Evolutionary conservation across 2,888 invertebrate genomes (phyloP).

Genomic region (Apodemia zela): DNA sequence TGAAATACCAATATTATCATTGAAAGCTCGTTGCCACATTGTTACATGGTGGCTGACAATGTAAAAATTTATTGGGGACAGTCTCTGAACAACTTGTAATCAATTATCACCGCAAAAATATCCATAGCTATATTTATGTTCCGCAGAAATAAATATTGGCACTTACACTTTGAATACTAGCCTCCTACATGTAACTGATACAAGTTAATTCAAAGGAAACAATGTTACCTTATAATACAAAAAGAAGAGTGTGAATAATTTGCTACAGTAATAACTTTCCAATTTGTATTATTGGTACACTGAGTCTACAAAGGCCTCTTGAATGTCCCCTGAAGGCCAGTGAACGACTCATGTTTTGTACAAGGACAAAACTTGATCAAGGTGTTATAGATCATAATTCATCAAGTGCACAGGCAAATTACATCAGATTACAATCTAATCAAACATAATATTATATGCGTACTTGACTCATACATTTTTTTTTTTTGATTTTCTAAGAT

Average conservation of each 20-base stretch:
- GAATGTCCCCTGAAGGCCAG: constrained; percentile 46
- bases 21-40: constrained; percentile 59
- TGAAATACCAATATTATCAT: constrained; percentile 49
- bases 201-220: constrained; percentile 15
- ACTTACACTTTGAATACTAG: neutral
- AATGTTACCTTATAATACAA: neutral
- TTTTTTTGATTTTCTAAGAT: constrained; percentile 58
- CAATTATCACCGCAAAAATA: constrained; percentile 2
- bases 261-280: constrained; percentile 4
- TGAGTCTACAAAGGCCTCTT: constrained; percentile 47
- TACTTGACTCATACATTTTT: constrained; percentile 57
- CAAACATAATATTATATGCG: constrained; percentile 75
- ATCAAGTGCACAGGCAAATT: constrained; percentile 73
- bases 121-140: neutral
- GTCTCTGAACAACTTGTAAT: constrained; percentile 27
- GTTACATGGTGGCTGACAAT: constrained; percentile 50
- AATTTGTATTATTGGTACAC: constrained; percentile 14
- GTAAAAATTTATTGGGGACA: constrained; percentile 37
- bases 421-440: constrained; percentile 70
- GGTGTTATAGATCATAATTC: constrained; percentile 40
- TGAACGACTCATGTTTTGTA: constrained; percentile 45
- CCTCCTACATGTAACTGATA: constrained; percentile 8
- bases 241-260: neutral
- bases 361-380: constrained; percentile 42
- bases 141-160: neutral